Conservation (phyloP, 2,888 invertebrate genomes). For the Aphodius granarius region DNA sequence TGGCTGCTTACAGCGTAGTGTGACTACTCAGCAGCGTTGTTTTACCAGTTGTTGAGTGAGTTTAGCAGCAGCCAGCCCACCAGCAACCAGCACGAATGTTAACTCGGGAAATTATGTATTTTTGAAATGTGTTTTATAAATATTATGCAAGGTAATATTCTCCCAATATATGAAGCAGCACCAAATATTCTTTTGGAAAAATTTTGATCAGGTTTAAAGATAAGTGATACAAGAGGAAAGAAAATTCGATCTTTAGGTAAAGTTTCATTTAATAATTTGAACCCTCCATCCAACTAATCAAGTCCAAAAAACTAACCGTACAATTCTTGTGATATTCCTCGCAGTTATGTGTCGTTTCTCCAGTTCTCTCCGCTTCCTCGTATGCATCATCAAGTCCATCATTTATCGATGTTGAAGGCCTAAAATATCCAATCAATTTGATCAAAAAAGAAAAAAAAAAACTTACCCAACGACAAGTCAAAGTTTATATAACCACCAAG, state of each 20-base stretch:
- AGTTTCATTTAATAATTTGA: neutral
- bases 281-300: constrained; percentile 49
- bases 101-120: too few relatives aligned
- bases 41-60: too few relatives aligned
- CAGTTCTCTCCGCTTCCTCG: constrained; percentile 40
- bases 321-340: constrained; percentile 56
- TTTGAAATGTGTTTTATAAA: too few relatives aligned
- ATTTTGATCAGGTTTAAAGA: too few relatives aligned
- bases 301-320: constrained; percentile 59
- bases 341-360: constrained; percentile 54
- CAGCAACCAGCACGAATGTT: too few relatives aligned
- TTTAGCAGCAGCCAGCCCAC: too few relatives aligned
- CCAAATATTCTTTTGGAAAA: too few relatives aligned
- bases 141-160: too few relatives aligned
- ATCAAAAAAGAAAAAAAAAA: constrained; percentile 1
- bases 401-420: constrained; percentile 66
- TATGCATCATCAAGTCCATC: constrained; percentile 35
- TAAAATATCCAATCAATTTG: constrained; percentile 37
- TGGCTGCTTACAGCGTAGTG: too few relatives aligned
- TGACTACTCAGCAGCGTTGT: too few relatives aligned
- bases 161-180: too few relatives aligned
- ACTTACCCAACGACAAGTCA: neutral
- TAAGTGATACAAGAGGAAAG: neutral
- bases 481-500: neutral
- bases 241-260: neutral